Evolutionary conservation across 1,140 invertebrate genomes (phyloP).

Genomic region (Tribolium castaneum): DNA sequence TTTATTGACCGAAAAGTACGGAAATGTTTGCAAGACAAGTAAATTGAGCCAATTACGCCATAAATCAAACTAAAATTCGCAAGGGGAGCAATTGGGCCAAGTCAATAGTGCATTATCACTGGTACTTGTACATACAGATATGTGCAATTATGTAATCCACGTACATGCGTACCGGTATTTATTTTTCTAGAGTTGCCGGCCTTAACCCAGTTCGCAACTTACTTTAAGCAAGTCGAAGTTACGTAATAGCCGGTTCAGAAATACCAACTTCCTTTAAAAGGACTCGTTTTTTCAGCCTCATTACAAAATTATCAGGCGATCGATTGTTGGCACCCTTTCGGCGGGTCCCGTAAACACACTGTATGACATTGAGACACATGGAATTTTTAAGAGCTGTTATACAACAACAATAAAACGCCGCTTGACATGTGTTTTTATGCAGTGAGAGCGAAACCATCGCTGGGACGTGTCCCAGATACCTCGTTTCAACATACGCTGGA

Average conservation of each 20-base stretch:
- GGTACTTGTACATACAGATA: constrained; percentile 17
- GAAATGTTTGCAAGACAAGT: background rate
- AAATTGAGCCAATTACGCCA: background rate
- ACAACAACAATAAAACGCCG: background rate
- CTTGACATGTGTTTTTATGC: constrained; percentile 5
- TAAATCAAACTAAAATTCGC: background rate
- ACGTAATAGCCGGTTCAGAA: constrained; percentile 55
- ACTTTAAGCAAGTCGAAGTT: constrained; percentile 52
- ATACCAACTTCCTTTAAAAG: constrained; percentile 60
- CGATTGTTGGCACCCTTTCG: background rate
- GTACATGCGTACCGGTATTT: constrained; percentile 46
- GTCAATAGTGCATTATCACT: constrained; percentile 38
- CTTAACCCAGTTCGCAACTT: constrained; percentile 50
- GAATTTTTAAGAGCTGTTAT: constrained; percentile 12
- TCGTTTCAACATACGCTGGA: constrained; percentile 29
- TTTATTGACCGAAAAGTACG: background rate
- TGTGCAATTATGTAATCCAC: constrained; percentile 41
- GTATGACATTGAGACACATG: constrained; percentile 2
- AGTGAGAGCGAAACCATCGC: constrained; percentile 40
- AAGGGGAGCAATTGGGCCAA: constrained; percentile 35
- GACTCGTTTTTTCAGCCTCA: constrained; percentile 50
- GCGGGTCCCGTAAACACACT: background rate
- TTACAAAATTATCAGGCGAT: constrained; percentile 12
- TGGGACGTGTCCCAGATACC: constrained; percentile 18
- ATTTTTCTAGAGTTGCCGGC: constrained; percentile 51